These are phyloP conservation scores for Nipponacmea schrenckii DNA, from an alignment of 2,888 invertebrate genomes.

Conservation along the genomic window DNA sequence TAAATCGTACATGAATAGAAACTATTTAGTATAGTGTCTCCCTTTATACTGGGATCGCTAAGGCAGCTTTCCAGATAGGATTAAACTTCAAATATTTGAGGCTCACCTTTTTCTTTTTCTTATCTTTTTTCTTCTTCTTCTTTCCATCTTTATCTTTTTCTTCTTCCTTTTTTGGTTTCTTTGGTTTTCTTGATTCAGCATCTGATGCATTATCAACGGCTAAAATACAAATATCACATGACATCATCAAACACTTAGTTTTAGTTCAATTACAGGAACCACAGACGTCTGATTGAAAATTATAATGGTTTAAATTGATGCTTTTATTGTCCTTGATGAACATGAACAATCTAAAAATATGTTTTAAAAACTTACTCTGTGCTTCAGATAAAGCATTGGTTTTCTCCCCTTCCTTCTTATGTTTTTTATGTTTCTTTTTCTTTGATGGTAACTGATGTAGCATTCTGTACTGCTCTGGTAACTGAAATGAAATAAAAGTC, in stretches of 20 bases:
- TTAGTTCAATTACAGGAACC: no score
- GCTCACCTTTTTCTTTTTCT: constrained; percentile 78
- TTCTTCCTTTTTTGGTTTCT: constrained; percentile 46
- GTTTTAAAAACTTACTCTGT: constrained; percentile 56
- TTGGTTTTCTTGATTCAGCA: constrained; percentile 35
- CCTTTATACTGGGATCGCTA: no score
- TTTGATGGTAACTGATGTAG: constrained; percentile 91
- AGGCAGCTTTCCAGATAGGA: no score
- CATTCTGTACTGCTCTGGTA: constrained; percentile 94
- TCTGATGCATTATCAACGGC: constrained; percentile 38
- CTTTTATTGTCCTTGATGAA: no score
- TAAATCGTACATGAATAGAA: no score
- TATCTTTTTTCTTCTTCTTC: constrained; percentile 85
- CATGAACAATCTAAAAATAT: no score
- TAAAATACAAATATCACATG: constrained; percentile 12
- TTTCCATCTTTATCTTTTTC: constrained; percentile 47
- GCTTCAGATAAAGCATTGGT: constrained; percentile 55
- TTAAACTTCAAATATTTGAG: no score
- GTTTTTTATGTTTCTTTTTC: constrained; percentile 94
- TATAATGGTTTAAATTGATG: no score
- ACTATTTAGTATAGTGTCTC: no score
- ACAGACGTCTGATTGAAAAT: no score
- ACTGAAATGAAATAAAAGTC: constrained; percentile 69
- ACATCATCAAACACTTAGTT: no score
- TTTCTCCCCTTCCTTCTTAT: constrained; percentile 70